Conservation (phyloP, 2,888 invertebrate genomes). For the Mimumesa dahlbomi region DNA sequence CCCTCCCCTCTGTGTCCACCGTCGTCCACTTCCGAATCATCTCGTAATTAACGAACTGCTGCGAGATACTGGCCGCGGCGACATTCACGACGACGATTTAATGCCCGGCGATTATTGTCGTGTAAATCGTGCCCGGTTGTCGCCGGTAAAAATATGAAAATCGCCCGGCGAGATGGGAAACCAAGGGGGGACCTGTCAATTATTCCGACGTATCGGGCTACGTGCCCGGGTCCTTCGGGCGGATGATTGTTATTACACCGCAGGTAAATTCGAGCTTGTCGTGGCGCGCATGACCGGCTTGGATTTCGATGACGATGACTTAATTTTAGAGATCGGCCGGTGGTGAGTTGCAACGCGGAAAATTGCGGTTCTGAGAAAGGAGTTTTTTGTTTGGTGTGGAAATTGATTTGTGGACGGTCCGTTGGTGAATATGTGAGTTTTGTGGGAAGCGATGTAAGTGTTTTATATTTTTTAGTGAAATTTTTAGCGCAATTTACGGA, state of each 20-base stretch:
- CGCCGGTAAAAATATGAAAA: slow-evolving; percentile 12
- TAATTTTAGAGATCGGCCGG: no score
- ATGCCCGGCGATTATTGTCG: slow-evolving; percentile 47
- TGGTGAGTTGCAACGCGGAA: no score
- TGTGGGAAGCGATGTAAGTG: no score
- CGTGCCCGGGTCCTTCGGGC: slow-evolving; percentile 6
- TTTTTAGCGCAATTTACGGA: no score
- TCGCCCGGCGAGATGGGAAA: background rate
- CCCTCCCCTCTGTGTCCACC: no score
- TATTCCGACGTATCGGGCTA: slow-evolving; percentile 29
- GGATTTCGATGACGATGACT: slow-evolving; percentile 32
- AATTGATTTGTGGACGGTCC: no score
- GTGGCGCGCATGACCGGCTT: slow-evolving; percentile 6
- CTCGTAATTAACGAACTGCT: slow-evolving; percentile 62
- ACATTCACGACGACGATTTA: slow-evolving; percentile 47
- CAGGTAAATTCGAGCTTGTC: slow-evolving; percentile 28
- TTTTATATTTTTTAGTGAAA: no score
- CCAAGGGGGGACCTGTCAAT: slow-evolving; percentile 33
- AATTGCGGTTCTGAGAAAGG: no score
- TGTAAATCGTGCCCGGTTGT: slow-evolving; percentile 9
- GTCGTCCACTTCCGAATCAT: slow-evolving; percentile 71
- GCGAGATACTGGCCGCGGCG: slow-evolving; percentile 24
- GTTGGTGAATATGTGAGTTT: no score
- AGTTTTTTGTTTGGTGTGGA: no score
- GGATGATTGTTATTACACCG: slow-evolving; percentile 37